These are phyloP conservation scores for Pyrrhia umbra DNA, from an alignment of 2,888 invertebrate species.

Conservation along the genomic window DNA sequence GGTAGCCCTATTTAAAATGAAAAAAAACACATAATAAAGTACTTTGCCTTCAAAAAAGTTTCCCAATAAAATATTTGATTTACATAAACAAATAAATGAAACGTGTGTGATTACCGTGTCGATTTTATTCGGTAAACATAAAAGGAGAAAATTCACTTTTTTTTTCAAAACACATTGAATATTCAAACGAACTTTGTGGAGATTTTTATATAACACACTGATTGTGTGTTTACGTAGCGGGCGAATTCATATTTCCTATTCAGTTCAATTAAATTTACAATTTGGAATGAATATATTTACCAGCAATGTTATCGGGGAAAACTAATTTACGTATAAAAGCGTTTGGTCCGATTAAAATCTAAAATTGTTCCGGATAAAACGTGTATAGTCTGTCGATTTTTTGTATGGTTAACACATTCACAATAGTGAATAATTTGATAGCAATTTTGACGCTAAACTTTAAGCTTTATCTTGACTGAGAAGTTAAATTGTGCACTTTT, in stretches of 20 bases:
- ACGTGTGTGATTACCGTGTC: conserved; percentile 9
- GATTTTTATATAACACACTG: conserved; percentile 6
- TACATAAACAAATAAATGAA: conserved; percentile 21
- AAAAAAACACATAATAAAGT: not conserved
- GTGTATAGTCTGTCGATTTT: no score
- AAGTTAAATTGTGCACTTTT: no score
- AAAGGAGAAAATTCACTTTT: conserved; percentile 1
- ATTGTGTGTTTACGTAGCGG: not conserved
- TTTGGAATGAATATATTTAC: conserved; percentile 14
- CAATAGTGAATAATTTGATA: no score
- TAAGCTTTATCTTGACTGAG: no score
- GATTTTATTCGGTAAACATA: conserved; percentile 9
- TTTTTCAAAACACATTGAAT: conserved; percentile 12
- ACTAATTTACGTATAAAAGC: conserved; percentile 11
- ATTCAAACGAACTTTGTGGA: conserved; percentile 10
- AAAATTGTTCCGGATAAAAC: not conserved
- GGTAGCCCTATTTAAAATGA: no score
- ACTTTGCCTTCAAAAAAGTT: conserved; percentile 9
- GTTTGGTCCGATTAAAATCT: conserved; percentile 2
- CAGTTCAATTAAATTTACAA: conserved; percentile 33
- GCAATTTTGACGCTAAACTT: no score
- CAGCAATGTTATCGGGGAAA: not conserved
- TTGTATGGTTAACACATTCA: no score
- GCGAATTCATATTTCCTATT: not conserved
- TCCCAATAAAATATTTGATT: conserved; percentile 7